Conservation (phyloP, 2,113 vertebrate species). For the Zosterops lateralis region DNA sequence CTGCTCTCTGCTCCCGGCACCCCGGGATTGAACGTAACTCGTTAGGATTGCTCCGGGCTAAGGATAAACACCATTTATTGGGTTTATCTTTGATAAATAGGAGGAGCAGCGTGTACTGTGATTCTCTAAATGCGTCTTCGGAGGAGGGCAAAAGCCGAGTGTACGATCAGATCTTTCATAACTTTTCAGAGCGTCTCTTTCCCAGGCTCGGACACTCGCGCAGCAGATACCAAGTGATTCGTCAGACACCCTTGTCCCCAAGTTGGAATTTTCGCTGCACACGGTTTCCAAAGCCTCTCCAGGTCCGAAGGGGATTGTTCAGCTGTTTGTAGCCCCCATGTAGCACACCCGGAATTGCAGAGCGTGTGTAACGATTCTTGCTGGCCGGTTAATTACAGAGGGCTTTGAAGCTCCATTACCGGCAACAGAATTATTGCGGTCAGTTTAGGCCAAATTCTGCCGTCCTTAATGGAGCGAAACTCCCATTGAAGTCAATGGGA, state of each 20-base stretch:
- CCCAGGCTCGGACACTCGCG: background rate
- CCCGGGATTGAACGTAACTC: background rate
- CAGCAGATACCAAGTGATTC: background rate
- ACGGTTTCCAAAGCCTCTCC: background rate
- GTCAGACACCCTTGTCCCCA: background rate
- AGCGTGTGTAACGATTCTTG: slow-evolving; percentile 53
- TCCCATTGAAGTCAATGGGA: slow-evolving; percentile 50
- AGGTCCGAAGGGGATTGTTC: background rate
- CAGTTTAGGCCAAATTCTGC: slow-evolving; percentile 62
- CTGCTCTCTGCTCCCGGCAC: background rate
- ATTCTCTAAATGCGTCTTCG: background rate
- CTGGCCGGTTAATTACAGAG: slow-evolving; percentile 60
- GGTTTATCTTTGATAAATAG: background rate
- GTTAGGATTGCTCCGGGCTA: background rate
- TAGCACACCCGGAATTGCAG: background rate
- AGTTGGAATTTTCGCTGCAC: background rate
- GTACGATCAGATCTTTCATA: background rate
- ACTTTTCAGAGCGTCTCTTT: background rate
- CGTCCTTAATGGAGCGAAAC: slow-evolving; percentile 62
- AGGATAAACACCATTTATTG: background rate
- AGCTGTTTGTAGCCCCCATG: background rate
- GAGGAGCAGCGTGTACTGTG: background rate
- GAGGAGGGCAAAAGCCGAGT: background rate
- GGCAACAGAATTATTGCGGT: slow-evolving; percentile 61
- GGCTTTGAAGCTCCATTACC: slow-evolving; percentile 64